These are phyloP conservation scores for Drosophila macrospina DNA, from an alignment of 2,888 invertebrate genomes.

Conservation along the genomic window DNA sequence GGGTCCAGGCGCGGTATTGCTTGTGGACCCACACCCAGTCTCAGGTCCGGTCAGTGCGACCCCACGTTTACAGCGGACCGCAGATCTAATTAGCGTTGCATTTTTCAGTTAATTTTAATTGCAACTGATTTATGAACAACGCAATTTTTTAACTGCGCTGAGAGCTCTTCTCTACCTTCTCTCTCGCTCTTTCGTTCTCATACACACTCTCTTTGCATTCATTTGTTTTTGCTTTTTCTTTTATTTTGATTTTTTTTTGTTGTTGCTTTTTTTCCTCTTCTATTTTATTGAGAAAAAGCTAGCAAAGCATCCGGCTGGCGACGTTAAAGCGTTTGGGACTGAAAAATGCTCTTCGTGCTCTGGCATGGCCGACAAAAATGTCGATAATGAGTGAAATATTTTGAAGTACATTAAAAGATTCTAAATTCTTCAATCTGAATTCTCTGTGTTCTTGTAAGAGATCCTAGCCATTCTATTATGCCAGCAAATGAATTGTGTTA, in stretches of 20 bases:
- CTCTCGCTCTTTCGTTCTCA: constrained; percentile 7
- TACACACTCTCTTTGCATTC: constrained; percentile 27
- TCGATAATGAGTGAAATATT: not conserved
- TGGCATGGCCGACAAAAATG: constrained; percentile 51
- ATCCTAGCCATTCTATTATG: no score
- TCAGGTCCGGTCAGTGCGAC: not conserved
- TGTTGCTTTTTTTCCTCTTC: constrained; percentile 30
- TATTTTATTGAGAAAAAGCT: constrained; percentile 62
- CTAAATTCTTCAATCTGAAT: not conserved
- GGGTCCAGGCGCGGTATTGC: constrained; percentile 1
- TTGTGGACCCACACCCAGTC: not conserved
- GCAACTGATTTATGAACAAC: constrained; percentile 77
- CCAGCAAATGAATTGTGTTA: no score
- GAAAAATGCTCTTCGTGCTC: constrained; percentile 45
- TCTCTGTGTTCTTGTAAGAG: no score
- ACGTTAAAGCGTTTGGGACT: constrained; percentile 34
- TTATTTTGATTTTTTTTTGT: constrained; percentile 39
- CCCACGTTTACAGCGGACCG: constrained; percentile 40
- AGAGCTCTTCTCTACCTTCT: constrained; percentile 25
- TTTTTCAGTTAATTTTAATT: constrained; percentile 77
- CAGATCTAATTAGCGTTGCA: constrained; percentile 75
- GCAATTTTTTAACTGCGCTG: constrained; percentile 62
- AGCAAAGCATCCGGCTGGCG: constrained; percentile 67
- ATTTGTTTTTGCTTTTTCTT: constrained; percentile 45
- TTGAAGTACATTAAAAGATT: not conserved